phyloP scores from a whole-genome alignment of 2,888 invertebrate species.

The Carterocephalus palaemon region DNA sequence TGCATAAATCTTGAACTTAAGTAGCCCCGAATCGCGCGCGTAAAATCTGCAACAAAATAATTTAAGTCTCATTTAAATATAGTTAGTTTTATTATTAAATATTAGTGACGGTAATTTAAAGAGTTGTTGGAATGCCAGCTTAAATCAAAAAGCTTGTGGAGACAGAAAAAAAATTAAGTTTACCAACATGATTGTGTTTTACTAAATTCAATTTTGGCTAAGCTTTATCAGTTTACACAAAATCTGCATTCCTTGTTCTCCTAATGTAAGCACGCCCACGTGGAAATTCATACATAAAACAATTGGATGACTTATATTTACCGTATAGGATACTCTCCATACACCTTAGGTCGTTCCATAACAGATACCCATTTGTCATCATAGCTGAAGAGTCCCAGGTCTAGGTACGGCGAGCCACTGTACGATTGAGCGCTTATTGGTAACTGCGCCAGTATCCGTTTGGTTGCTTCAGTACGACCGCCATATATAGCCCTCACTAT shows the following conservation, averaged over 20 bases:
- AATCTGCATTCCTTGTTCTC: too few relatives aligned
- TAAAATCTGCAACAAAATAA: conserved; percentile 81
- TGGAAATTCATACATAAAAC: neutral
- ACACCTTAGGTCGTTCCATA: conserved; percentile 96
- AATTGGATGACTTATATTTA: conserved; percentile 46
- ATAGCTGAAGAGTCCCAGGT: conserved; percentile 93
- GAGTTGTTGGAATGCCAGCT: too few relatives aligned
- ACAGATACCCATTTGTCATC: conserved; percentile 98
- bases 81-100: too few relatives aligned
- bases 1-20: conserved; percentile 93
- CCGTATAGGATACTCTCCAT: conserved; percentile 95
- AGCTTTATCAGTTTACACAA: too few relatives aligned
- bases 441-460: conserved; percentile 91
- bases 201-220: too few relatives aligned
- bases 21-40: conserved; percentile 87
- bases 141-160: too few relatives aligned
- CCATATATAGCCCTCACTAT: conserved; percentile 93
- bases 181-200: neutral
- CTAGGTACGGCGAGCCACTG: conserved; percentile 94
- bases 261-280: too few relatives aligned
- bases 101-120: too few relatives aligned
- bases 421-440: conserved; percentile 97
- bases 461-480: conserved; percentile 93
- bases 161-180: neutral
- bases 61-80: neutral